These are phyloP conservation scores for Phainopepla nitens DNA, from an alignment of 2,113 vertebrate genomes.

Conservation along the genomic window DNA sequence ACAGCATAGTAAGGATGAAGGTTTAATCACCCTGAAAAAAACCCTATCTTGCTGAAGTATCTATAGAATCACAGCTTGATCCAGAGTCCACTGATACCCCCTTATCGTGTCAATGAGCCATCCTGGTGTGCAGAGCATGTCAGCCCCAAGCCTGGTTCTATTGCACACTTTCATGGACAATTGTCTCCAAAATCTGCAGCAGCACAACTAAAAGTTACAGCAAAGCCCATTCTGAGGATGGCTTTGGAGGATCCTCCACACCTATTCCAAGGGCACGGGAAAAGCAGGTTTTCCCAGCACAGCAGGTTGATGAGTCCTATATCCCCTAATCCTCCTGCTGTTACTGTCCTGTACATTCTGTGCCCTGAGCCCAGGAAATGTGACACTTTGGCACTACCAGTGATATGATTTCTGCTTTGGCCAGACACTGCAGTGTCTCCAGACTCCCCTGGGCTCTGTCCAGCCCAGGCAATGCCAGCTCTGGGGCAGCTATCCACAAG, in stretches of 20 bases:
- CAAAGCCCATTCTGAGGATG: neutral
- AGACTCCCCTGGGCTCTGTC: neutral
- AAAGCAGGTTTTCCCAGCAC: neutral
- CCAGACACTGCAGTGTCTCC: neutral
- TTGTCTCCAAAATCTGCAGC: neutral
- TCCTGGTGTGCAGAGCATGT: neutral
- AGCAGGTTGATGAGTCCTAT: neutral
- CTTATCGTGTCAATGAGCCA: neutral
- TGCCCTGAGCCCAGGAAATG: neutral
- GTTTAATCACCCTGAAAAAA: neutral
- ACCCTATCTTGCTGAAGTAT: neutral
- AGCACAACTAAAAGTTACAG: neutral
- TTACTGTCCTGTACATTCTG: neutral
- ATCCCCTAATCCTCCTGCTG: rapidly evolving
- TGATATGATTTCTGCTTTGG: neutral
- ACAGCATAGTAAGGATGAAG: neutral
- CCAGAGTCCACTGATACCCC: neutral
- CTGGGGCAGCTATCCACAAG: neutral
- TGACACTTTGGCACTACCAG: too few relatives aligned
- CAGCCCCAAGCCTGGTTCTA: neutral
- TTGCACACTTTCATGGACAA: rapidly evolving
- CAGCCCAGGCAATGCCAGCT: neutral
- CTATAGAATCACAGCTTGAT: neutral
- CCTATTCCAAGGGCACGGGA: neutral
- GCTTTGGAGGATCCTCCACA: neutral